These are phyloP conservation scores for Mohoua ochrocephala DNA, from an alignment of 2,113 vertebrate species.

Conservation along the genomic window DNA sequence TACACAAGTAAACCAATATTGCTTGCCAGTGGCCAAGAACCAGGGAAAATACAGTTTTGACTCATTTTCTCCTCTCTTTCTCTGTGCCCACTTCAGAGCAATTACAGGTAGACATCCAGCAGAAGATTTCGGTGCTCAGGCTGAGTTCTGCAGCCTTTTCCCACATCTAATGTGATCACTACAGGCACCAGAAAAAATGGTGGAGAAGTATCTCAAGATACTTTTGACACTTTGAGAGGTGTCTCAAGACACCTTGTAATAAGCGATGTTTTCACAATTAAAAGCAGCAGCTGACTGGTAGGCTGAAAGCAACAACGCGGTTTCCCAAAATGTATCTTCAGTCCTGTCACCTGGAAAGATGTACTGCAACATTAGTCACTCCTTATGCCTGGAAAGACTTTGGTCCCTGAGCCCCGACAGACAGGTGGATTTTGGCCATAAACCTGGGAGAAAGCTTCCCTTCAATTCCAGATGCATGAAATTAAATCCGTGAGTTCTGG, in stretches of 20 bases:
- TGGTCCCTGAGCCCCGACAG: neutral
- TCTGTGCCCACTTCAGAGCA: neutral
- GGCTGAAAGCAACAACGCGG: neutral
- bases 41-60: neutral
- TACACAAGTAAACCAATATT: neutral
- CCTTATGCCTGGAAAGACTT: neutral
- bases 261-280: neutral
- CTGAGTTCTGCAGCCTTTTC: neutral
- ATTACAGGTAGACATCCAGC: neutral
- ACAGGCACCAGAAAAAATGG: neutral
- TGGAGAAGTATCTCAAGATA: neutral
- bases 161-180: neutral
- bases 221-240: neutral
- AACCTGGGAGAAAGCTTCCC: neutral
- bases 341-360: slow-evolving; percentile 18
- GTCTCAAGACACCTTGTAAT: neutral
- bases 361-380: neutral
- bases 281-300: neutral
- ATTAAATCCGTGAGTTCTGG: slow-evolving; percentile 51
- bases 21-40: neutral
- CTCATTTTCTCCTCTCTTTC: neutral
- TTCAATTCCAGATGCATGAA: slow-evolving; percentile 52
- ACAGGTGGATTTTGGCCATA: slow-evolving; percentile 37
- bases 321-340: neutral
- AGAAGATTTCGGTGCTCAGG: neutral